phyloP scores from a whole-genome alignment of 2,888 invertebrate species.

The Lacanobia wlatinum region DNA sequence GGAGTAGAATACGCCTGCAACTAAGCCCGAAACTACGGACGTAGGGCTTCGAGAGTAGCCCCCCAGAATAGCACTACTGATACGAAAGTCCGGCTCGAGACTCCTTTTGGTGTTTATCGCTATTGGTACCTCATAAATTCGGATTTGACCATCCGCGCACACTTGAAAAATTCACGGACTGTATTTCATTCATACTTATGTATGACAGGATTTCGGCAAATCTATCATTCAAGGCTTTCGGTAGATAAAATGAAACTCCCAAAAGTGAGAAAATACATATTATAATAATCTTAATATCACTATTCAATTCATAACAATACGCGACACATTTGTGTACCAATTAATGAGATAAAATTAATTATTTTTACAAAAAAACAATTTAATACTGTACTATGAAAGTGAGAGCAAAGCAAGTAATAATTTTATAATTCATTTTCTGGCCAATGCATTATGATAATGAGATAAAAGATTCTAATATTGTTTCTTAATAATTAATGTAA shows the following conservation, averaged over 20 bases:
- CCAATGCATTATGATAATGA: constrained; percentile 30
- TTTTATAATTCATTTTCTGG: background rate
- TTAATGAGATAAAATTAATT: constrained; percentile 10
- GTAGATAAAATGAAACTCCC: constrained; percentile 21
- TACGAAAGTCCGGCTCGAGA: too few species aligned
- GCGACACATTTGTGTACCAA: constrained; percentile 22
- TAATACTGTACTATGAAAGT: constrained; percentile 52
- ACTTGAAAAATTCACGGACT: background rate
- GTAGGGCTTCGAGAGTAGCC: too few species aligned
- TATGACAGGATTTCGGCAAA: background rate
- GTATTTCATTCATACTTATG: background rate
- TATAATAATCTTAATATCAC: constrained; percentile 38
- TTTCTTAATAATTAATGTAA: constrained; percentile 12
- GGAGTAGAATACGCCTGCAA: too few species aligned
- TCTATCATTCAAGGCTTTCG: background rate
- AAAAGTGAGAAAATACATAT: constrained; percentile 51
- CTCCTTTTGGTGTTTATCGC: too few species aligned
- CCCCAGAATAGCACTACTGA: too few species aligned
- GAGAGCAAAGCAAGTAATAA: constrained; percentile 4
- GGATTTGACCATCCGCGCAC: too few species aligned
- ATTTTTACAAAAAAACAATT: constrained; percentile 30
- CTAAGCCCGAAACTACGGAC: too few species aligned
- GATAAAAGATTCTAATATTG: constrained; percentile 6
- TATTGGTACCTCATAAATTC: too few species aligned
- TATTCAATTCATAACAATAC: constrained; percentile 38